These are phyloP conservation scores for Picathartes gymnocephalus DNA, from an alignment of 2,113 vertebrate genomes.

Conservation along the genomic window DNA sequence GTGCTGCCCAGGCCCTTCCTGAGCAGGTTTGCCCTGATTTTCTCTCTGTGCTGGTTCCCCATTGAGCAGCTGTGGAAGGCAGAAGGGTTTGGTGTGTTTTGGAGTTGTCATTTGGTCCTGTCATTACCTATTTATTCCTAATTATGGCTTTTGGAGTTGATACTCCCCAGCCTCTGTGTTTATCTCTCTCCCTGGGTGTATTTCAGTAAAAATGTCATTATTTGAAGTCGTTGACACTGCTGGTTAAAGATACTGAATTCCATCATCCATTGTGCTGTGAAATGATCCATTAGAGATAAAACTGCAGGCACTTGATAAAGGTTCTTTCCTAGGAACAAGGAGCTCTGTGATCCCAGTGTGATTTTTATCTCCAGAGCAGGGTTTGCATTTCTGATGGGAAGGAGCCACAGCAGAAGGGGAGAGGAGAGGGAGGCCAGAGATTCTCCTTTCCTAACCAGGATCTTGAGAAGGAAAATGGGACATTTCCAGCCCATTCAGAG, in stretches of 20 bases:
- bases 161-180: not conserved
- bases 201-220: constrained; percentile 55
- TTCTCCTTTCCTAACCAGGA: not conserved
- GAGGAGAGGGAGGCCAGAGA: not conserved
- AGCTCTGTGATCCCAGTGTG: not conserved
- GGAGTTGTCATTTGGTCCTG: not conserved
- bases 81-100: not conserved
- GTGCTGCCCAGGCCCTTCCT: not conserved
- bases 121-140: constrained; percentile 14
- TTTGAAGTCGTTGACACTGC: constrained; percentile 36
- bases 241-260: constrained; percentile 40
- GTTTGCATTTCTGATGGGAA: not conserved
- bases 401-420: not conserved
- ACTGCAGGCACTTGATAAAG: not conserved
- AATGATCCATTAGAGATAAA: constrained; percentile 58
- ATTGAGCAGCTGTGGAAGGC: not conserved
- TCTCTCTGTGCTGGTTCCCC: not conserved
- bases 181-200: constrained; percentile 13
- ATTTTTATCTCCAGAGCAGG: not conserved
- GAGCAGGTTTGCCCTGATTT: not conserved
- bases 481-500: not conserved
- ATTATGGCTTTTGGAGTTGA: not conserved
- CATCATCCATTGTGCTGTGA: not conserved
- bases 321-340: not conserved
- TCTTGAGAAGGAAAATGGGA: not conserved